Base-by-base conservation (phyloP, 1,140 invertebrate genomes). In the Heliconius eleuchia region DNA sequence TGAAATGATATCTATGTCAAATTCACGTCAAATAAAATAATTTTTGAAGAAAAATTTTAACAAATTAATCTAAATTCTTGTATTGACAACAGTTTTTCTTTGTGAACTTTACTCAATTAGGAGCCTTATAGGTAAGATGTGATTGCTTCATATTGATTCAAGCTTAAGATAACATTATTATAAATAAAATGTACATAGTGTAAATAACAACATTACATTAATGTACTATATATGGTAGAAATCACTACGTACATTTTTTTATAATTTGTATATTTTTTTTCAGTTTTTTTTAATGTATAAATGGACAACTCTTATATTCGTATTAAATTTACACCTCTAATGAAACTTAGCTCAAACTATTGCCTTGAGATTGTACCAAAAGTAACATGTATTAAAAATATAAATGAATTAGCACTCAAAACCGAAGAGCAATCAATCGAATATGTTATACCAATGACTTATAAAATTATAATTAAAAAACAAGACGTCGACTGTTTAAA, bases 291-390 rank as follows among this genome's bases (percentile, higher is more conserved):
- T 66, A 37, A 66, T 66, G 42, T 13, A 39, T 50, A 71, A 76
- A 80, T 80, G 79, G 79, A 80, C 16, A 84, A 84, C 39, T 83
- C 89, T 16, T 81, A 76, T 57, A 80, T 94, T 71, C 80, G 82
- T 57, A 85, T 94, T 73, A 91, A 88, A 84, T 92, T 94, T 80
- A 84, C 79, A 70, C 86, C 92, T 37, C 55, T 91, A 3, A 78
- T 91, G 39, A 86, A 89, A 76, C 79, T 76, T 50, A 83, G 83
- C 60, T 87, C 88, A 27, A 89, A 87, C 71, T 91, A 84, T 78
- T 88, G 75, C 73, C 80, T 94, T 72, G 91, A 92, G 88, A 91
- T 94, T 77, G 77, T 91, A 76, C 92, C 92, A 23, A 85, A 89
- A 81, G 78, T 92, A 66, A 84, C 86, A 0, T 76, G 73, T 76